A percentile compares a stretch with the other conserved stretches of the same genome.
Conservation (phyloP, 1,140 invertebrate species). For the Holotrichia oblita region DNA sequence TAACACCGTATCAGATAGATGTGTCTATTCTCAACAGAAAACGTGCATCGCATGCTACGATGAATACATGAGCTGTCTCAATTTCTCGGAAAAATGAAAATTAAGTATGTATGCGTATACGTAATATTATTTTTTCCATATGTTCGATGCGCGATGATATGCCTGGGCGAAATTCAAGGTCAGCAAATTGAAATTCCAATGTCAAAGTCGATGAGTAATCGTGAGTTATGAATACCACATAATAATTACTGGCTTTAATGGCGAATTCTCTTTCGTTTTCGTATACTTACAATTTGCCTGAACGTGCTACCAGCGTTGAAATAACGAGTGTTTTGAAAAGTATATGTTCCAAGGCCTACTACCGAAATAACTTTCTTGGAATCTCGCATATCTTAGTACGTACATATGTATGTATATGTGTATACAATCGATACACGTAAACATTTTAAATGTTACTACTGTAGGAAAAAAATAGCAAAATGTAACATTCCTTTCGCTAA, state of each 20-base stretch:
- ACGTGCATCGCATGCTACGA: no score
- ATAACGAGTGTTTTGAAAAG: background rate
- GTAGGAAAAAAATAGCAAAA: background rate
- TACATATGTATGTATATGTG: background rate
- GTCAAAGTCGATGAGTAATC: slow-evolving; percentile 26
- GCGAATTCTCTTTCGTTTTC: background rate
- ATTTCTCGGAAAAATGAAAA: background rate
- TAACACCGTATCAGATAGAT: no score
- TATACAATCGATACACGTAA: background rate
- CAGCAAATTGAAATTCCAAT: slow-evolving; percentile 29
- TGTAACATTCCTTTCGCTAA: background rate
- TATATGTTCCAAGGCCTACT: background rate
- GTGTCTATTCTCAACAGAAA: no score
- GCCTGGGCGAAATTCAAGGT: slow-evolving; percentile 5
- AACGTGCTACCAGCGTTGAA: background rate
- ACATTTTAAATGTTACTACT: background rate
- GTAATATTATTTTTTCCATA: background rate
- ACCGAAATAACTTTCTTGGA: slow-evolving; percentile 3
- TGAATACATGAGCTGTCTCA: background rate
- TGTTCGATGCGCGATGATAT: background rate
- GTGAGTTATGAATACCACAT: slow-evolving; percentile 7
- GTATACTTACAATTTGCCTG: background rate
- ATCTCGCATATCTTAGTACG: background rate
- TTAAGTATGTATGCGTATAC: background rate
- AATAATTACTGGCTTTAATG: slow-evolving; percentile 27